Percentiles rank a stretch among this genome's conserved stretches.
Evolutionary conservation across 1,140 invertebrate species (phyloP).

Genomic region (Drosophila navojoa): DNA sequence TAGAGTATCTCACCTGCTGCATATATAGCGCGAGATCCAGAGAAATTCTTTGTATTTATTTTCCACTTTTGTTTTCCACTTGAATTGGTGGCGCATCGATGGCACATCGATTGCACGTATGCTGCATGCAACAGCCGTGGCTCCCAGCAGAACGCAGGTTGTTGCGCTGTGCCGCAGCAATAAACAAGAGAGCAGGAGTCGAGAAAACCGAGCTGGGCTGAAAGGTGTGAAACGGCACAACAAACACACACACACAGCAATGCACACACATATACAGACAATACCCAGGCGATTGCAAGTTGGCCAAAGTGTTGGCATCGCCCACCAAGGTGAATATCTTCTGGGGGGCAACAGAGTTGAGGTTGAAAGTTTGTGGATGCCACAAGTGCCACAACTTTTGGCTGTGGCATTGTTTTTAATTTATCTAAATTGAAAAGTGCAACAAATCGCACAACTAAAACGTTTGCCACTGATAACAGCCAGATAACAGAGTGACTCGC

Average conservation of each 20-base stretch:
- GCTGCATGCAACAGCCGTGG: slow-evolving; percentile 18
- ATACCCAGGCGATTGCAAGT: slow-evolving; percentile 70
- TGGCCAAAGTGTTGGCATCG: slow-evolving; percentile 64
- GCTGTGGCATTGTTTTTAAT: slow-evolving; percentile 78
- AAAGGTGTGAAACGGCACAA: slow-evolving; percentile 38
- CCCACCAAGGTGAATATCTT: slow-evolving; percentile 42
- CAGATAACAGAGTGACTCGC: slow-evolving; percentile 1
- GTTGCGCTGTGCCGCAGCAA: slow-evolving; percentile 53
- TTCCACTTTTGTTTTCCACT: slow-evolving; percentile 57
- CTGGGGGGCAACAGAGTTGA: slow-evolving; percentile 3
- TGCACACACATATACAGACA: background rate
- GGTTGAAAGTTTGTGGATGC: background rate
- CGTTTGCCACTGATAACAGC: slow-evolving; percentile 41
- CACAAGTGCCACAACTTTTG: slow-evolving; percentile 47
- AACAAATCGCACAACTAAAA: slow-evolving; percentile 74
- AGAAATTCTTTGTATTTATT: slow-evolving; percentile 4
- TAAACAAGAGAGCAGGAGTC: slow-evolving; percentile 48
- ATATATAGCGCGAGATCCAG: background rate
- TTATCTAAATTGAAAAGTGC: slow-evolving; percentile 82
- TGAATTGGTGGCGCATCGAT: slow-evolving; percentile 72
- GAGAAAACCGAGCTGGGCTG: background rate
- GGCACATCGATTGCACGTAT: slow-evolving; percentile 50
- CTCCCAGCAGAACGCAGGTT: slow-evolving; percentile 32
- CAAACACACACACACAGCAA: background rate
- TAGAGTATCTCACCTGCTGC: slow-evolving; percentile 3